Percentiles rank a stretch among this genome's conserved stretches.
phyloP scores from a whole-genome alignment of 2,797 vertebrate species.

The Odontamblyopus lacepedii region DNA sequence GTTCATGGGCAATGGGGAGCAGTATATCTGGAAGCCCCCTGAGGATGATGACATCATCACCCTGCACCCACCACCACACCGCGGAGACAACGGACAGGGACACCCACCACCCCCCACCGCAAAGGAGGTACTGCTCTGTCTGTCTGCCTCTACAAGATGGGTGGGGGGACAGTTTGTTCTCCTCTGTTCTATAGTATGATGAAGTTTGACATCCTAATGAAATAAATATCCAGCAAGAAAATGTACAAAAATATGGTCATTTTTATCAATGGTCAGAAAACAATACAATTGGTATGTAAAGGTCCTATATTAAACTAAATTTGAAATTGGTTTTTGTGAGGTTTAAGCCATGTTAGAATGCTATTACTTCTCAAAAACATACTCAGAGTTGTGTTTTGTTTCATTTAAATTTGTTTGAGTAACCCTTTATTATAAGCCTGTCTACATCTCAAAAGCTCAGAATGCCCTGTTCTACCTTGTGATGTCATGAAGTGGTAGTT shows the following conservation, averaged over 20 bases:
- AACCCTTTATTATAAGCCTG: no score
- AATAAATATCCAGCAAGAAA: neutral
- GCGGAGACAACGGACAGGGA: conserved; percentile 66
- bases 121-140: conserved; percentile 70
- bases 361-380: no score
- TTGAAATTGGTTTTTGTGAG: no score
- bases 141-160: conserved; percentile 14
- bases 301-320: no score
- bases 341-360: no score
- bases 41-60: conserved; percentile 80
- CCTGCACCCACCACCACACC: conserved; percentile 65
- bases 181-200: conserved; percentile 28
- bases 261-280: no score
- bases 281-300: no score
- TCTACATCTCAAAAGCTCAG: no score
- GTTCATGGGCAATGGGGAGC: conserved; percentile 83
- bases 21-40: conserved; percentile 85
- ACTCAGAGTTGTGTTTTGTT: no score
- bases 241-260: neutral
- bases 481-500: no score
- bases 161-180: conserved; percentile 23
- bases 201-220: neutral
- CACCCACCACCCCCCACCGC: conserved; percentile 67
- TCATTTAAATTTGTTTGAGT: no score
- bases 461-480: no score